These are phyloP conservation scores for Periophthalmus magnuspinnatus DNA, from an alignment of 2,797 vertebrate species.

Conservation along the genomic window DNA sequence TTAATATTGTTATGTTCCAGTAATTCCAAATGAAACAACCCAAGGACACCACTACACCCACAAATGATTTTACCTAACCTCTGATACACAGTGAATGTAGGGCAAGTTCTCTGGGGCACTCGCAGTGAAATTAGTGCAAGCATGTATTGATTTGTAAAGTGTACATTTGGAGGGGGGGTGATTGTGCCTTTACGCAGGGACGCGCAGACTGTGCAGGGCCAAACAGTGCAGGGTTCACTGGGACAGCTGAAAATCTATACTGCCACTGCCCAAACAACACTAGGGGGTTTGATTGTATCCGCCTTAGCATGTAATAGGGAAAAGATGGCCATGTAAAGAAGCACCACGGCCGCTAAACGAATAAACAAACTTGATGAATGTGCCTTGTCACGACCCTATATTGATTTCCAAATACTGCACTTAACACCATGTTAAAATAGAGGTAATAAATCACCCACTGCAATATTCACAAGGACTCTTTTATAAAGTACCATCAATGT, in stretches of 20 bases:
- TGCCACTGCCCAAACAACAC: conserved; percentile 38
- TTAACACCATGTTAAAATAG: conserved; percentile 48
- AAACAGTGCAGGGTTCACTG: conserved; percentile 52
- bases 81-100: conserved; percentile 36
- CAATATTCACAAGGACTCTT: conserved; percentile 19
- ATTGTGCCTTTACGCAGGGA: conserved; percentile 36
- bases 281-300: conserved; percentile 22
- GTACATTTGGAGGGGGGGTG: conserved; percentile 53
- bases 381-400: conserved; percentile 51
- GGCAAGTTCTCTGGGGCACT: conserved; percentile 43
- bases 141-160: conserved; percentile 71
- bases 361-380: conserved; percentile 75
- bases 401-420: conserved; percentile 64
- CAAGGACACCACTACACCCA: conserved; percentile 21
- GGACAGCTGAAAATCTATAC: conserved; percentile 68
- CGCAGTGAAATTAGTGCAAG: conserved; percentile 64
- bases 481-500: conserved; percentile 14
- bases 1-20: not conserved
- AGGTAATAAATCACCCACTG: conserved; percentile 51
- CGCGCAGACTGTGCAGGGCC: conserved; percentile 52
- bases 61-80: conserved; percentile 28
- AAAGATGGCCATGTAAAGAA: conserved; percentile 49
- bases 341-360: conserved; percentile 35
- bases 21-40: not conserved
- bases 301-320: conserved; percentile 60